Evolutionary conservation across 2,888 invertebrate species (phyloP).

Genomic region (Cantharis rufa): DNA sequence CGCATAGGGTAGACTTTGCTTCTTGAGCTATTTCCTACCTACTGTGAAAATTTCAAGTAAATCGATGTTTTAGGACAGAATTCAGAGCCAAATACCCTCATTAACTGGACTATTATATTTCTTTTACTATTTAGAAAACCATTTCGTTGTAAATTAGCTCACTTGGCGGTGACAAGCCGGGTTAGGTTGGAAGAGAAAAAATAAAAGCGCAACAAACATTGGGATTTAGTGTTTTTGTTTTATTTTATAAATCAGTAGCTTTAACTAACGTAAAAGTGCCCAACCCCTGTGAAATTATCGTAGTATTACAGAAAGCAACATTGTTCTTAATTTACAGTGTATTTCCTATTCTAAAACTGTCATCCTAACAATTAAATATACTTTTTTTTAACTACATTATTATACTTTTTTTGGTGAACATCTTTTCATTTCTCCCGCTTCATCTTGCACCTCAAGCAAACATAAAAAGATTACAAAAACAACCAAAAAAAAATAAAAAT

Average conservation of each 20-base stretch:
- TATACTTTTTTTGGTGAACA: slow-evolving; percentile 37
- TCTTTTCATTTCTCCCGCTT: slow-evolving; percentile 17
- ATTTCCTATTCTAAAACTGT: slow-evolving; percentile 52
- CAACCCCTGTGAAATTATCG: slow-evolving; percentile 56
- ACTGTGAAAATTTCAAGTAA: too few relatives aligned
- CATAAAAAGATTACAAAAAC: slow-evolving; percentile 9
- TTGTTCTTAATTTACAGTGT: slow-evolving; percentile 54
- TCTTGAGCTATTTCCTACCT: too few relatives aligned
- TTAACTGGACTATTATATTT: too few relatives aligned
- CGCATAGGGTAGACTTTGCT: too few relatives aligned
- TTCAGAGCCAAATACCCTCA: too few relatives aligned
- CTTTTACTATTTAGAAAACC: too few relatives aligned
- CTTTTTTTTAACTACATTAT: slow-evolving; percentile 45
- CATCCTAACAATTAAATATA: slow-evolving; percentile 55
- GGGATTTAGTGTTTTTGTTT: slow-evolving; percentile 39
- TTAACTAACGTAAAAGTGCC: slow-evolving; percentile 57
- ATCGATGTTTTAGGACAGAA: too few relatives aligned
- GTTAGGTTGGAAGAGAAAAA: not conserved
- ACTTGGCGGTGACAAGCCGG: too few relatives aligned
- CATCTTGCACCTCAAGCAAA: slow-evolving; percentile 12
- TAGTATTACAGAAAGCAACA: slow-evolving; percentile 53
- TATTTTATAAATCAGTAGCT: slow-evolving; percentile 56
- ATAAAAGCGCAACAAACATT: not conserved
- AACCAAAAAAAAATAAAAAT: slow-evolving; percentile 10
- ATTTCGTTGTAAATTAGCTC: too few relatives aligned